A percentile compares a stretch with the other conserved stretches of the same genome.
Evolutionary conservation across 2,113 vertebrate species (phyloP).

Genomic region (Macroglossus sobrinus): DNA sequence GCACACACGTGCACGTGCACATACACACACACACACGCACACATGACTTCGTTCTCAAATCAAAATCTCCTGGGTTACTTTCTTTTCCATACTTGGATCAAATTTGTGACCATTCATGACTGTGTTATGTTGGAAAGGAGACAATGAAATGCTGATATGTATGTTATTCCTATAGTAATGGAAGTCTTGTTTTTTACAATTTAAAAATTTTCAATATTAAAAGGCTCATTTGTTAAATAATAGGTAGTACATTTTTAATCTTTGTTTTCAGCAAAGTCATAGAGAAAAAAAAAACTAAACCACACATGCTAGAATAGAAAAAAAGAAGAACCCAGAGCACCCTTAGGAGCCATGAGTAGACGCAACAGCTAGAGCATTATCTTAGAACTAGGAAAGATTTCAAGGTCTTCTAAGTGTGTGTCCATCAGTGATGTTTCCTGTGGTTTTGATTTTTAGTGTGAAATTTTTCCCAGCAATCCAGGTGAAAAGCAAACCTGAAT

Average conservation of each 20-base stretch:
- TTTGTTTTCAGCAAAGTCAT: background rate
- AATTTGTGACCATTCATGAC: background rate
- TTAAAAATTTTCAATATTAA: no score
- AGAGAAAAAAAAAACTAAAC: background rate
- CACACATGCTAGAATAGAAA: background rate
- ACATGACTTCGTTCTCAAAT: background rate
- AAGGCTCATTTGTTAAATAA: background rate
- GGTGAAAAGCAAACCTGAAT: background rate
- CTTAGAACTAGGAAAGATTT: background rate
- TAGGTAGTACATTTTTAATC: background rate
- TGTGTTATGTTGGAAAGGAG: background rate
- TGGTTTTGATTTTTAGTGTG: slow-evolving; percentile 17
- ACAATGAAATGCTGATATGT: background rate
- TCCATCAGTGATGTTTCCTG: background rate
- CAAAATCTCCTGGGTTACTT: background rate
- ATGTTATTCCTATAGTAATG: background rate
- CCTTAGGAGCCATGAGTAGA: background rate
- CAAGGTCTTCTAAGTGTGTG: background rate
- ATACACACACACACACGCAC: background rate
- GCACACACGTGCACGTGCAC: rapidly evolving
- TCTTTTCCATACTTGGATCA: background rate
- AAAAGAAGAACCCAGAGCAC: background rate
- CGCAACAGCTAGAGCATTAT: background rate
- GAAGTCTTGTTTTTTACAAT: background rate
- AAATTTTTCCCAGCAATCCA: background rate